These are phyloP conservation scores for Pituophis catenifer DNA, from an alignment of 2,113 vertebrate genomes.

Conservation along the genomic window DNA sequence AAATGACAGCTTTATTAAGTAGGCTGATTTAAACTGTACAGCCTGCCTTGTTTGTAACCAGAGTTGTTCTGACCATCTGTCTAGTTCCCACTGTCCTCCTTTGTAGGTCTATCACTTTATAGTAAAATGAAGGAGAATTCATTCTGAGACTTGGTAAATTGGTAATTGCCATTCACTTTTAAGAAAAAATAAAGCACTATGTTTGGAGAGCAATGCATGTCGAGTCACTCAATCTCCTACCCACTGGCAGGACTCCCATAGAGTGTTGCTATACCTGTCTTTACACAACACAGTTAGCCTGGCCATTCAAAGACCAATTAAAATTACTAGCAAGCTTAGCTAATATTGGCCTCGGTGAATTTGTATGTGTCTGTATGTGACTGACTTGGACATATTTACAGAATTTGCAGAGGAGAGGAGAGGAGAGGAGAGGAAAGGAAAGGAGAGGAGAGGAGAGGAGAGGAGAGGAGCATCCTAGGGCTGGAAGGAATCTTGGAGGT, in stretches of 20 bases:
- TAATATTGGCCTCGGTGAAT: neutral
- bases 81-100: neutral
- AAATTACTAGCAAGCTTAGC: neutral
- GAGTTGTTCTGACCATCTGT: neutral
- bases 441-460: too few species aligned
- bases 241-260: neutral
- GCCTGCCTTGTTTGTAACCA: neutral
- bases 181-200: neutral
- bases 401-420: neutral
- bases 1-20: conserved; percentile 26
- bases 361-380: neutral
- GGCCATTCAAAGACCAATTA: neutral
- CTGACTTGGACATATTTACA: neutral
- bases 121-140: neutral
- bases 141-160: neutral
- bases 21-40: conserved; percentile 27
- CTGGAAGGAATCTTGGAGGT: neutral
- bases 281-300: neutral
- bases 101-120: neutral
- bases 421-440: too few species aligned
- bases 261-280: neutral
- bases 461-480: neutral
- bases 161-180: neutral
- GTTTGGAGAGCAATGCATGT: neutral
- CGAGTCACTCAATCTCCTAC: neutral